A percentile compares a stretch with the other conserved stretches of the same genome.
phyloP scores from a whole-genome alignment of 2,888 invertebrate genomes.

The Cepaea hortensis region DNA sequence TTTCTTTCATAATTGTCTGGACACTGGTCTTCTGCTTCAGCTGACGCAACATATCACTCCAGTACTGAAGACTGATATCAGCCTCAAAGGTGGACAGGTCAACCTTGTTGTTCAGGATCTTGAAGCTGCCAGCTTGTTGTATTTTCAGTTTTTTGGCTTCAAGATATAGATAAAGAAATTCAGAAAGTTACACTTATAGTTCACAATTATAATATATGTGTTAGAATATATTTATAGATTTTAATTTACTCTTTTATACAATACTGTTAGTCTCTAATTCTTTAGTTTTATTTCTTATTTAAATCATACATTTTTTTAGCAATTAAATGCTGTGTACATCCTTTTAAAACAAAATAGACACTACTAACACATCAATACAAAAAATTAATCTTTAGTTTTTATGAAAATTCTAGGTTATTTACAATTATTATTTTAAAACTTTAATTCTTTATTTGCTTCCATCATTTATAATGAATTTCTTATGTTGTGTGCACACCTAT shows the following conservation, averaged over 20 bases:
- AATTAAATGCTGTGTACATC: no score
- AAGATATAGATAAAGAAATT: neutral
- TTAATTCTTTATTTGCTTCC: neutral
- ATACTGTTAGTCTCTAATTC: neutral
- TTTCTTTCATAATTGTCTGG: constrained; percentile 70
- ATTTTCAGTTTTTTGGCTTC: constrained; percentile 66
- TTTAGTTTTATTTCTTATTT: neutral
- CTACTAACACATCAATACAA: no score
- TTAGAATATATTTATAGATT: neutral
- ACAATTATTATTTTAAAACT: no score
- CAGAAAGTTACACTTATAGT: neutral
- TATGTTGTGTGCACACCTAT: neutral
- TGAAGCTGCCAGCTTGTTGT: constrained; percentile 74
- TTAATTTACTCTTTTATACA: no score
- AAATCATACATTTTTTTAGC: no score
- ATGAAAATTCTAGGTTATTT: no score
- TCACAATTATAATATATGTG: neutral
- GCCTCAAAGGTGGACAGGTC: constrained; percentile 75
- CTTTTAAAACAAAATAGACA: no score
- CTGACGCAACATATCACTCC: constrained; percentile 68
- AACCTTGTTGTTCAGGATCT: constrained; percentile 75
- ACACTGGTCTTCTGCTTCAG: constrained; percentile 69
- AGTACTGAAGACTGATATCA: constrained; percentile 69
- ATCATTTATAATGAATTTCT: neutral
- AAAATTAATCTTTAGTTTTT: no score